Base-by-base conservation (phyloP, 2,888 invertebrate species). In the Cordilura impudica region DNA sequence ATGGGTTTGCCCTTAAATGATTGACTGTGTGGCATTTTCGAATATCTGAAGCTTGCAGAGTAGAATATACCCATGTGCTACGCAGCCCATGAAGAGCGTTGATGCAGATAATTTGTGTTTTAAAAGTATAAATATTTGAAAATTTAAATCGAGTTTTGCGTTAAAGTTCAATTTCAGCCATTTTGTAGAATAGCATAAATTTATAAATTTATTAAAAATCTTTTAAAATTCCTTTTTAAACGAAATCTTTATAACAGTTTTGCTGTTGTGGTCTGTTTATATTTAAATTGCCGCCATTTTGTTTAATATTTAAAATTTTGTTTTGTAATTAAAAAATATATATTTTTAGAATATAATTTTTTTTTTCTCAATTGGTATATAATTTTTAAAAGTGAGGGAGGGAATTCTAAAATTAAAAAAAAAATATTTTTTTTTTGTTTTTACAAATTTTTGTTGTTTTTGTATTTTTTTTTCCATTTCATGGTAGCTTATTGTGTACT, bases 401-500 rank as follows among this genome's bases (percentile, higher is more conserved):
- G 79, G 71, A 72, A 67, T 79, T 72, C 58, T 67, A 72, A 75
- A 72, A 67, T 79, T 72, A 51, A 63, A 72, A 75, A 61, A 63
- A 63, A 74, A 74, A 70, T 51, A 47, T 63, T 54, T 75, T 56
- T 45, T 69, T 67, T 6, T 54, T 53, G 16, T 12, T 39, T 67
- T 53, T 56, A 47, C 65, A 31, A 70, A 70, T 60, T 65, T 65
- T 69, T 61, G 31, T 60, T 61, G 23, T 74, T 43, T 63, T 74
- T 66, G 43, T 67, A 74, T 67, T 14, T 71, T 61, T 77, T 70
- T 69, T 78, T 69, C 79, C 79, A 79, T 79, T 79, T 79, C 63
- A 79, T 79, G 79, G 79, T 79, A 63, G n/a, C 79, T 79, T 79
- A 79, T 79, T 79, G 79, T 79, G 79, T 79, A 79, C 75, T 79